Conservation (phyloP, 2,113 vertebrate species). For the Hipposideros armiger region DNA sequence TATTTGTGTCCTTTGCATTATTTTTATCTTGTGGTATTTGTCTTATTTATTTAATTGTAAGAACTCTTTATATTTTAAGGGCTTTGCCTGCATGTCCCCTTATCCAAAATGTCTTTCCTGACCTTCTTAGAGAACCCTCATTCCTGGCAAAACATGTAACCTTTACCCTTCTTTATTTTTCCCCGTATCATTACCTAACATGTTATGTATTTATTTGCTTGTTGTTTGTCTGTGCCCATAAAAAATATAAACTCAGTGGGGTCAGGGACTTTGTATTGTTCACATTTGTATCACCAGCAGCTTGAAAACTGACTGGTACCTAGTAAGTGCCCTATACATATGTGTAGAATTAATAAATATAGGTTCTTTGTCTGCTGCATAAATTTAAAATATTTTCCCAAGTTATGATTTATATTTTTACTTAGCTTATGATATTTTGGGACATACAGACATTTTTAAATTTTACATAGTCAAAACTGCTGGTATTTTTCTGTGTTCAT, state of each 20-base stretch:
- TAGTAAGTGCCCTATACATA: constrained; percentile 8
- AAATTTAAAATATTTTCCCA: constrained; percentile 43
- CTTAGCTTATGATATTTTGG: constrained; percentile 17
- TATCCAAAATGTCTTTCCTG: not conserved
- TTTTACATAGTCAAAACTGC: constrained; percentile 20
- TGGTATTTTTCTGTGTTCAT: constrained; percentile 47
- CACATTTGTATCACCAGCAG: not conserved
- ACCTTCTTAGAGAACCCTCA: not conserved
- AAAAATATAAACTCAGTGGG: not conserved
- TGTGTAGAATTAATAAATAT: constrained; percentile 29
- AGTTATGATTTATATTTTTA: constrained; percentile 27
- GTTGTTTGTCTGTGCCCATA: constrained; percentile 12
- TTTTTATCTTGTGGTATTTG: constrained; percentile 11
- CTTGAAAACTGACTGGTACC: constrained; percentile 2
- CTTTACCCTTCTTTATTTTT: constrained; percentile 50
- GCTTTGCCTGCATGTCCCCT: constrained; percentile 39
- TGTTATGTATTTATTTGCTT: not conserved
- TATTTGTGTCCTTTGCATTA: not conserved
- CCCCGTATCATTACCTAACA: not conserved
- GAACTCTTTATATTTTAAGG: constrained; percentile 18
- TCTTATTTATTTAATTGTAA: constrained; percentile 46
- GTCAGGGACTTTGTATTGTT: not conserved
- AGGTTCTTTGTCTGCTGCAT: not conserved
- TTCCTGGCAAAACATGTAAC: not conserved
- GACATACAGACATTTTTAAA: constrained; percentile 4